Evolutionary conservation across 2,888 invertebrate species (phyloP).

Genomic region (Spilarctia lutea): DNA sequence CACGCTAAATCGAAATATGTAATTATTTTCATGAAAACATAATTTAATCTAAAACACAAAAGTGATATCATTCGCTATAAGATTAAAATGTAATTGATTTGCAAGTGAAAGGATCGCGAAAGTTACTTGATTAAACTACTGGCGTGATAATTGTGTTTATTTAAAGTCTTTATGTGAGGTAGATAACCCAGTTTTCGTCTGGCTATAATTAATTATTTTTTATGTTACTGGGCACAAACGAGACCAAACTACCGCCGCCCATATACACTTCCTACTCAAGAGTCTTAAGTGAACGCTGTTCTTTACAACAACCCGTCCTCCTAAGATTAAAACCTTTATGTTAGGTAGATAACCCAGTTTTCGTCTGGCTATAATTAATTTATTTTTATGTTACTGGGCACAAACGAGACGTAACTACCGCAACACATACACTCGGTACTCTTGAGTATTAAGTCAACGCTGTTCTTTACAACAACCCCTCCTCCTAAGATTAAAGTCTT

Average conservation of each 20-base stretch:
- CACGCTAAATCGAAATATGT: background rate
- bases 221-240: no score
- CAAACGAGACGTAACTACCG: no score
- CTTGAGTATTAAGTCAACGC: no score
- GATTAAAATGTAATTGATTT: constrained; percentile 63
- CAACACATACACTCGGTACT: no score
- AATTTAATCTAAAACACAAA: constrained; percentile 12
- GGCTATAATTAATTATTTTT: background rate
- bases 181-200: constrained; percentile 13
- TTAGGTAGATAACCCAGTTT: constrained; percentile 17
- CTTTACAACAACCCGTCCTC: no score
- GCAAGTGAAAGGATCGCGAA: constrained; percentile 61
- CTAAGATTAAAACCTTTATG: no score
- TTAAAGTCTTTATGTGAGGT: constrained; percentile 30
- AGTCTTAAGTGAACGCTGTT: no score
- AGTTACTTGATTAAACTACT: constrained; percentile 52
- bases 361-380: constrained; percentile 4
- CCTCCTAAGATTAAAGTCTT: no score
- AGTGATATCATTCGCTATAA: constrained; percentile 42
- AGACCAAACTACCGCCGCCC: no score
- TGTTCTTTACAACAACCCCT: no score
- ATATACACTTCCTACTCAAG: no score
- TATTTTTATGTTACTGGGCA: no score
- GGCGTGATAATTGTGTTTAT: constrained; percentile 36
- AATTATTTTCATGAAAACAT: constrained; percentile 3